phyloP scores from a whole-genome alignment of 2,797 vertebrate species.

The Carcharodon carcharias region DNA sequence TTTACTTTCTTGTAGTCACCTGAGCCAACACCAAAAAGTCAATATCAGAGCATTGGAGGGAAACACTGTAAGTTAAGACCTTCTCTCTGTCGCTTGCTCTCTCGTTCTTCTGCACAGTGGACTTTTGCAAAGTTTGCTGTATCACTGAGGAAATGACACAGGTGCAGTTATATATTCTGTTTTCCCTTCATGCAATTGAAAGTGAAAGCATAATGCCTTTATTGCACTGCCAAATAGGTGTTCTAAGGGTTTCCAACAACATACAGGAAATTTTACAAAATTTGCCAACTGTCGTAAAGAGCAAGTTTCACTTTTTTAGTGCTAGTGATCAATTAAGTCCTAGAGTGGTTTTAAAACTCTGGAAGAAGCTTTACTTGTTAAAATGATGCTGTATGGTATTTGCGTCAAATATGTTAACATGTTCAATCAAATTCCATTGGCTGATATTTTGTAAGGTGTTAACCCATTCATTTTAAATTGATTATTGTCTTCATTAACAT shows the following conservation, averaged over 20 bases:
- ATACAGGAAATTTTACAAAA: not conserved
- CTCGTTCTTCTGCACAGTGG: too few species aligned
- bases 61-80: not conserved
- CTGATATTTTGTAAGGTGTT: not conserved
- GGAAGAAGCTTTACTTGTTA: not conserved
- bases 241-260: not conserved
- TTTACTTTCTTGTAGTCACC: not conserved
- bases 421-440: not conserved
- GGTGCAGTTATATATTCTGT: not conserved
- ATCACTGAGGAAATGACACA: constrained; percentile 5
- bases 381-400: not conserved
- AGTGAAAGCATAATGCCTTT: not conserved
- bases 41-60: not conserved
- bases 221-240: not conserved
- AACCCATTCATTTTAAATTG: not conserved
- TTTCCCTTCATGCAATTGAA: not conserved
- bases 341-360: not conserved
- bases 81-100: not conserved
- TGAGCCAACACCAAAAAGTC: not conserved
- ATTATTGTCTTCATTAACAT: not conserved
- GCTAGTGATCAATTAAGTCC: not conserved
- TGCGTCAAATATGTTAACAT: not conserved
- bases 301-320: too few species aligned
- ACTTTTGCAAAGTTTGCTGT: not conserved
- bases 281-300: not conserved